These are phyloP conservation scores for Pardosa pseudoannulata DNA, from an alignment of 2,888 invertebrate genomes.

Conservation along the genomic window DNA sequence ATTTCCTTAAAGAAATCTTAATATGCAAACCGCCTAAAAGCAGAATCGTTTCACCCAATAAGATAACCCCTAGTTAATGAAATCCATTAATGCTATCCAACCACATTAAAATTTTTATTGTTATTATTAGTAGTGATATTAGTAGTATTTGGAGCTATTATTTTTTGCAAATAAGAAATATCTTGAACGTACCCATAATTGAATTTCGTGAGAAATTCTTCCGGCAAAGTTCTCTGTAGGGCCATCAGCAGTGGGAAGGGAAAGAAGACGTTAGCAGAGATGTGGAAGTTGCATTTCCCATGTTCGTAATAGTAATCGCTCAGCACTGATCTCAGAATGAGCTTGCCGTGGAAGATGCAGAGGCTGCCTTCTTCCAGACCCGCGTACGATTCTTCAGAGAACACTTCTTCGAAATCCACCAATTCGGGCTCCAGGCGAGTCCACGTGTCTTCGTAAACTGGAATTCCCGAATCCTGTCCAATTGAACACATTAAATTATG, in stretches of 20 bases:
- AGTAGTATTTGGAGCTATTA: too few species aligned
- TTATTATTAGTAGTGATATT: too few species aligned
- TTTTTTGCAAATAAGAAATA: too few species aligned
- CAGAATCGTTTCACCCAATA: too few species aligned
- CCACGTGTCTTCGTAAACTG: constrained; percentile 33
- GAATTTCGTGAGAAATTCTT: constrained; percentile 22
- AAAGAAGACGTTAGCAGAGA: constrained; percentile 27
- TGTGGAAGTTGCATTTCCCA: constrained; percentile 36
- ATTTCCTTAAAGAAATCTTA: too few species aligned
- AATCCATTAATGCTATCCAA: too few species aligned
- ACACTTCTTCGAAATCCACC: neutral
- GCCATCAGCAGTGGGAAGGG: constrained; percentile 36
- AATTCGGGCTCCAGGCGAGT: constrained; percentile 3
- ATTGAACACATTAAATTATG: too few species aligned
- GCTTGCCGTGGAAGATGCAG: constrained; percentile 15
- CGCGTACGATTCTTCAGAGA: neutral
- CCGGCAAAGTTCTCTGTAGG: neutral
- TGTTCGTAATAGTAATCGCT: neutral
- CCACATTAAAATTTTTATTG: too few species aligned
- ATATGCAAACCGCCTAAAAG: too few species aligned
- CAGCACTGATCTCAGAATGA: neutral
- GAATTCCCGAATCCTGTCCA: constrained; percentile 21
- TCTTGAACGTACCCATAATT: constrained; percentile 39
- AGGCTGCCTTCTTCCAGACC: constrained; percentile 3
- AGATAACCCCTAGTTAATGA: too few species aligned